Base-by-base conservation (phyloP, 2,888 invertebrate genomes). In the Linhomoeus sp. region DNA sequence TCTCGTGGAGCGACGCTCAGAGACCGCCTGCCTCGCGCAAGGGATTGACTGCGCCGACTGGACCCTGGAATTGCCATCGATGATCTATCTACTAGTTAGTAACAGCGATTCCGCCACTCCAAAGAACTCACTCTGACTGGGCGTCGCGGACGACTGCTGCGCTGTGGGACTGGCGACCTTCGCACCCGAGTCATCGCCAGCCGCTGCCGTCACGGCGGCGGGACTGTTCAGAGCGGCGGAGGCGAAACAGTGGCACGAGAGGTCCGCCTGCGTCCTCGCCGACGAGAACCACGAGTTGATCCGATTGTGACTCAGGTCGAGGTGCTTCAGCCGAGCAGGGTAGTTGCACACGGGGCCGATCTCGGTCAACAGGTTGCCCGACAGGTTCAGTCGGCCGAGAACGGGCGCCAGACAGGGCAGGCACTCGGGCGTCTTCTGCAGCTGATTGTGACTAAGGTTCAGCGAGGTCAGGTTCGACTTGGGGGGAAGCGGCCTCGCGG, bases 271-370 rank as follows among this genome's bases (percentile, higher is more conserved):
- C 14, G 23, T n/a, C 23, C 19, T 37, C 3, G 47, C 45, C 22
- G 19, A 15, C 3, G 38, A 12, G 24, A 50, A 83, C 87, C 87
- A 88, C 59, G 80, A 79, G 0, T 78, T 77, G 55, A 88, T 82
- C 66, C 80, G 79, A 67, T 90, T 92, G 65, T 85, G 82, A 42
- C 86, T 85, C 36, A 94, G 72, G 68, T 94, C 92, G 39, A 97
- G 68, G 64, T 88, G 86, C 50, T 87, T 83, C 12, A 94, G 70
- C 42, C 78, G 77, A 38, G 79, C 77, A 0, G 94, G 92, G 66
- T 86, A 88, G 45, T 81, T 80, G 15, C 83, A 83, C 47, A 90
- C 81, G 60, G 79, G 79, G 1, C 85, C 85, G 77, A 87, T 80
- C 46, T 63, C 59, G 26, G 56, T 62, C 26, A 74, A 55, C 46